Percentiles rank a stretch among this genome's conserved stretches.
phyloP scores from a whole-genome alignment of 1,140 invertebrate genomes.

The Hyposmocoma kahamanoa region DNA sequence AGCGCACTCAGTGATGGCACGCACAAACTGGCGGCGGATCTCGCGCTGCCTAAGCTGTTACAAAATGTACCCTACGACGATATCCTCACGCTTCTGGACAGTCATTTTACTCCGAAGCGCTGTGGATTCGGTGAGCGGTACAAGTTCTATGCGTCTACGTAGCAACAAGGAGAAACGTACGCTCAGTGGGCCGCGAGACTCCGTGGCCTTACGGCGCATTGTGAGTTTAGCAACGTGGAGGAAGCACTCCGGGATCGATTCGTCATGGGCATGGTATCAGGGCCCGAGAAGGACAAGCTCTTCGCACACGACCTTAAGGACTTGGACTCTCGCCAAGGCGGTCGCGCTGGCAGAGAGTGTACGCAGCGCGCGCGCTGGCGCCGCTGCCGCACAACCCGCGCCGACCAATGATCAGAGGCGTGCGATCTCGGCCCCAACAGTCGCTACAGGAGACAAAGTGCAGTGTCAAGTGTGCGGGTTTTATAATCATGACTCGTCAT shows the following conservation, averaged over 20 bases:
- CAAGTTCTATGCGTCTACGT: no score
- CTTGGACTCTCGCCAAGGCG: constrained; percentile 1
- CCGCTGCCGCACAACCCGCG: not conserved
- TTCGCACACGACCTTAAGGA: not conserved
- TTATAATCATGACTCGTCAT: not conserved
- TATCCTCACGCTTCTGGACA: no score
- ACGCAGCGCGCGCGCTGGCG: constrained; percentile 7
- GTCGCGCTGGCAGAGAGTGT: constrained; percentile 1
- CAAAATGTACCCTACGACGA: no score
- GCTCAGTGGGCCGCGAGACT: not conserved
- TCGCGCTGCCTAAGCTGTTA: no score
- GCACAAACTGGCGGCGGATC: no score
- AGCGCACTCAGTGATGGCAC: no score
- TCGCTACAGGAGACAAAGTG: not conserved
- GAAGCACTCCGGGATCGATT: not conserved
- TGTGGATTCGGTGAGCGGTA: no score
- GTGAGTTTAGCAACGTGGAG: constrained; percentile 1
- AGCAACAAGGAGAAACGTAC: not conserved
- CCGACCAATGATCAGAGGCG: no score
- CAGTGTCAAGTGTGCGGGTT: constrained; percentile 8
- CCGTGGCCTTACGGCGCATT: not conserved
- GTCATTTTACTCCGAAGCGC: no score
- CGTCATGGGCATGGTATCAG: constrained; percentile 3
- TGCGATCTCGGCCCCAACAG: not conserved
- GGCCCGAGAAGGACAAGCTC: constrained; percentile 2